phyloP scores from a whole-genome alignment of 2,113 vertebrate genomes.

The Recurvirostra avosetta region DNA sequence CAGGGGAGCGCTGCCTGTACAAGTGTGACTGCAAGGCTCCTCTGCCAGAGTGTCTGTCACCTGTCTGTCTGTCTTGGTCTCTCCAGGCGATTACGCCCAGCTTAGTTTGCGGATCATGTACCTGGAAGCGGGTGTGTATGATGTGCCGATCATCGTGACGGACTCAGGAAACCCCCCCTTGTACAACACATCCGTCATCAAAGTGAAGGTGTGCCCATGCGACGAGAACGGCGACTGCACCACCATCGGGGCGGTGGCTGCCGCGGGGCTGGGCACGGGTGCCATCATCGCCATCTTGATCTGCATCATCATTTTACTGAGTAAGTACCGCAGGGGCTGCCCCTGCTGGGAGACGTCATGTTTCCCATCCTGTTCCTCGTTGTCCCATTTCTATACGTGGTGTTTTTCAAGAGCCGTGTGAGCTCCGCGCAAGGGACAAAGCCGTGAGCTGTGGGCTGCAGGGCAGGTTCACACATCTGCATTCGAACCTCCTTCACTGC shows the following conservation, averaged over 20 bases:
- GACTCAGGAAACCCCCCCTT: constrained; percentile 95
- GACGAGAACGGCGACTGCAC: constrained; percentile 94
- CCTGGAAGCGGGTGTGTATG: constrained; percentile 90
- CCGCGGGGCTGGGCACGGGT: constrained; percentile 89
- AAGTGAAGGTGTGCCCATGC: constrained; percentile 95
- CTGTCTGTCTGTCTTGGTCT: neutral
- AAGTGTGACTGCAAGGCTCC: neutral
- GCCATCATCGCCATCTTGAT: constrained; percentile 94
- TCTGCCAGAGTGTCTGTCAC: neutral
- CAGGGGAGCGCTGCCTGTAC: neutral
- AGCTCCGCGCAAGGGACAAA: neutral
- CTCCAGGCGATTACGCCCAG: constrained; percentile 87
- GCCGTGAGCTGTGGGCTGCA: neutral
- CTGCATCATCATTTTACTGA: constrained; percentile 91
- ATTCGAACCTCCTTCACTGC: neutral
- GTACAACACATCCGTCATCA: constrained; percentile 90
- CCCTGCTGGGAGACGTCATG: rapidly evolving
- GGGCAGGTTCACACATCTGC: neutral
- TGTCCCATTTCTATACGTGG: rapidly evolving
- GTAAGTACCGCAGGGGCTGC: constrained; percentile 71
- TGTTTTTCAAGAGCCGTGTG: neutral
- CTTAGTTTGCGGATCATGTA: constrained; percentile 88
- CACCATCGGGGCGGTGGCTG: constrained; percentile 85
- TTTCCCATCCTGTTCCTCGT: neutral
- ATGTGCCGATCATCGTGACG: constrained; percentile 88